These are phyloP conservation scores for Sapajus apella DNA, from an alignment of 2,113 vertebrate species.

Conservation along the genomic window DNA sequence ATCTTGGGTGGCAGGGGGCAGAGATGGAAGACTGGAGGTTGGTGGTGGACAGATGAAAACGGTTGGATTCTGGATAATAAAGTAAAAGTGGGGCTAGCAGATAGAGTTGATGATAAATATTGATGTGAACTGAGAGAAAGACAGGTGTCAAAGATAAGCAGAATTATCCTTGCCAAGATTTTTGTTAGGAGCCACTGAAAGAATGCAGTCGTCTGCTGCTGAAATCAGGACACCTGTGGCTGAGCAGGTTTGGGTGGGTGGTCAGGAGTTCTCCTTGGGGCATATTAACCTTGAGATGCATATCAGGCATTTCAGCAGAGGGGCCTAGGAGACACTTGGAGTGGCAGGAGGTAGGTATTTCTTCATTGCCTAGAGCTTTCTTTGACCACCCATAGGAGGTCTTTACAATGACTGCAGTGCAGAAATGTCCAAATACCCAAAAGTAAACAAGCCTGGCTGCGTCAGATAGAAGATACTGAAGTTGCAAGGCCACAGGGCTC, in stretches of 20 bases:
- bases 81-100: not conserved
- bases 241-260: not conserved
- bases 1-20: not conserved
- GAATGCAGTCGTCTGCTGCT: not conserved
- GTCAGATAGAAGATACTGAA: conserved; percentile 85
- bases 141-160: not conserved
- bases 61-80: not conserved
- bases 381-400: conserved; percentile 90
- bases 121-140: not conserved
- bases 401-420: conserved; percentile 91
- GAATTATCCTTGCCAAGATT: not conserved
- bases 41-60: not conserved
- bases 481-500: conserved; percentile 90
- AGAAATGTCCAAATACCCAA: conserved; percentile 90
- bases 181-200: not conserved
- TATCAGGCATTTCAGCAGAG: not conserved
- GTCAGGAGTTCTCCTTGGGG: not conserved
- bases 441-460: conserved; percentile 92
- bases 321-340: not conserved
- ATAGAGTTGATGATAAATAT: not conserved
- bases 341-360: not conserved
- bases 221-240: not conserved
- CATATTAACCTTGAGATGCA: not conserved
- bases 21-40: not conserved
- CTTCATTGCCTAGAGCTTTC: not conserved